A percentile compares a stretch with the other conserved stretches of the same genome.
Conservation (phyloP, 2,888 invertebrate genomes). For the Eristalinus aeneus region DNA sequence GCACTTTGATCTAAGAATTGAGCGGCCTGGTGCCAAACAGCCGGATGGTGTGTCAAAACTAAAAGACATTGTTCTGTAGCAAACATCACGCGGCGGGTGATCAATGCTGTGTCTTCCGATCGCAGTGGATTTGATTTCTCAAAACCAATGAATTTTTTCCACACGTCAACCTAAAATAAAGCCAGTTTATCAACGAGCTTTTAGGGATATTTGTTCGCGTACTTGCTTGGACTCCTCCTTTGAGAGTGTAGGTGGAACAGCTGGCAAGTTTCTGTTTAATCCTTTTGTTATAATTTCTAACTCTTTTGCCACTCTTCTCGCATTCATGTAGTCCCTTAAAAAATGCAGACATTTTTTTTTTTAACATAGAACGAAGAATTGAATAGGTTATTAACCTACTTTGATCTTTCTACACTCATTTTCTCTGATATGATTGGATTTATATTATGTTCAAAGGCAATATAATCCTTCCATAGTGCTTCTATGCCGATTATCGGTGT, state of each 20-base stretch:
- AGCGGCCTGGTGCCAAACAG: slow-evolving; percentile 99
- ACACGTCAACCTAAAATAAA: slow-evolving; percentile 89
- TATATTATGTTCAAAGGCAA: slow-evolving; percentile 96
- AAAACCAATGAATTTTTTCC: slow-evolving; percentile 99
- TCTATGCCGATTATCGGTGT: slow-evolving; percentile 99
- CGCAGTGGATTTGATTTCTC: slow-evolving; percentile 98
- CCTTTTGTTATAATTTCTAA: slow-evolving; percentile 97
- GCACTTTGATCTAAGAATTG: slow-evolving; percentile 97
- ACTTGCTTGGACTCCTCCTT: slow-evolving; percentile 96
- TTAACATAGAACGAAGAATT: too few species aligned
- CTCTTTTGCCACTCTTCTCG: slow-evolving; percentile 96
- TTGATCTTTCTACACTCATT: slow-evolving; percentile 96
- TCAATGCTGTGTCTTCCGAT: slow-evolving; percentile 96
- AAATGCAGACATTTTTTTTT: too few species aligned
- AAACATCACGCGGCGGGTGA: slow-evolving; percentile 97
- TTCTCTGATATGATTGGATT: slow-evolving; percentile 92
- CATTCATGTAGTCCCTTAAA: slow-evolving; percentile 97
- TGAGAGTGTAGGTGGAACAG: slow-evolving; percentile 95
- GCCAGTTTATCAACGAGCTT: too few species aligned
- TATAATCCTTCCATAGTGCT: slow-evolving; percentile 98
- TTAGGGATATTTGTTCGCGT: slow-evolving; percentile 45
- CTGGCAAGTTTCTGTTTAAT: slow-evolving; percentile 96
- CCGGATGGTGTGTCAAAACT: slow-evolving; percentile 98
- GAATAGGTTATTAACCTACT: slow-evolving; percentile 73
- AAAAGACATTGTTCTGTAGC: slow-evolving; percentile 98